Evolutionary conservation across 2,113 vertebrate species (phyloP), one percentile per base, ranked within the genome.

Genomic region (Myotis yumanensis): DNA sequence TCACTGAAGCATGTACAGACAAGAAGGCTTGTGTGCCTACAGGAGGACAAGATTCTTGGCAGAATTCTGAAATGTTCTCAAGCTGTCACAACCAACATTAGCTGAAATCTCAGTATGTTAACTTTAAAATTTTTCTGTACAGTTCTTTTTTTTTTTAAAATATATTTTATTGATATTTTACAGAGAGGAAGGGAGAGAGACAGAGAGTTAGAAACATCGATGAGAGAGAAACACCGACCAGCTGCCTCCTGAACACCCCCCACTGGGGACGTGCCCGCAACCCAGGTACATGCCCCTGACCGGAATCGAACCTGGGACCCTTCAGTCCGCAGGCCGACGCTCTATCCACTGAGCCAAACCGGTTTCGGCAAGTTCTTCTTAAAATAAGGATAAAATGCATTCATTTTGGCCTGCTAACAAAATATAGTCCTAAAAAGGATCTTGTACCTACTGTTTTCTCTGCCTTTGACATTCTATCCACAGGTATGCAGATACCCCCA

Each of bases 371-470:
- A n/a, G n/a, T n/a, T n/a, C n/a, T 86, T 66, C 16, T n/a, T 30
- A 79, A 84, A 90, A 23, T 77, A 62, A 62, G 23, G 57, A 84
- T 25, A 71, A 87, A 93, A 64, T 46, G 43, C 68, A 95, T 66
- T 91, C 76, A 82, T 69, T 89, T 76, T 88, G 43, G 68, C 14
- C 59, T 82, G 43, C 43, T 37, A 86, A 91, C 54, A 73, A 94
- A 62, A 3, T 54, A 90, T 35, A 82, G 11, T 73, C 16, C 68
- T 92, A 69, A 82, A 76, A 20, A 77, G 7, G 72, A 68, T 54
- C 51, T 54, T 79, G 46, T 10, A 91, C n/a, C 57, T 64, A 48
- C 35, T 43, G 22, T 43, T 94, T 72, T 57, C 57, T 80, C 57
- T 51, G 32, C 11, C 28, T 43, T 2, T 84, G 11, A 68, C 28